Base-by-base conservation (phyloP, 2,888 invertebrate genomes). In the Anarsia innoxiella region DNA sequence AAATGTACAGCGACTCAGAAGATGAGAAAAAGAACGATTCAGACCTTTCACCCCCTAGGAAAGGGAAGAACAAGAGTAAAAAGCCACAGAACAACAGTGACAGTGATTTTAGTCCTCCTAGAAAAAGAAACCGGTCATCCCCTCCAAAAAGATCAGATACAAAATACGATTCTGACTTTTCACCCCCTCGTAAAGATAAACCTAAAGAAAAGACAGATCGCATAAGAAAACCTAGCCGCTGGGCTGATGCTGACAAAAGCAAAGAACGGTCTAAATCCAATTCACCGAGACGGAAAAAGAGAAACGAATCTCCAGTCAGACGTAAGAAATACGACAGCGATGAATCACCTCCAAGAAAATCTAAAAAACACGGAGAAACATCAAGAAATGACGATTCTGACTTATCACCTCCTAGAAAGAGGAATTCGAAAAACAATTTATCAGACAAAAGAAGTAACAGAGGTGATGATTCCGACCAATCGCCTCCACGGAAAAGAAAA, bases 1-100 rank as follows among this genome's bases (percentile, higher is more conserved):
- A 84, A 71, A 83, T 84, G 83, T 84, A 78, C 56, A 84, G 83
- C 44, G 83, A 84, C 36, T 77, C 82, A 0, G 83, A 84, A 51
- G 82, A 83, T 49, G 83, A 84, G 6, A 65, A 70, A 23, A 59
- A 71, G 16, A 58, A 69, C 37, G 68, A 71, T 36, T 71, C 73
- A 0, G 69, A 73, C 42, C 26, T 36, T 12, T 66, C 66, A 12
- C 56, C 57, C 9, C 59, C 56, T 2, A 51, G 51, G 29, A 61
- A 49, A 53, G 26, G 34, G 19, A 5, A 23, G 15, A 46, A 42
- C 36, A 16, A 39, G 28, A 23, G 33, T 3, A 30, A 31, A 40
- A 37, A 36, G 8, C 45, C 35, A 2, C 49, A 51, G 23, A 50
- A 55, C 14, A 35, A 56, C 5, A 69, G 67, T 43, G 77, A 76